Conservation (phyloP, 2,797 vertebrate species). For the Ctenosaura bakeri region DNA sequence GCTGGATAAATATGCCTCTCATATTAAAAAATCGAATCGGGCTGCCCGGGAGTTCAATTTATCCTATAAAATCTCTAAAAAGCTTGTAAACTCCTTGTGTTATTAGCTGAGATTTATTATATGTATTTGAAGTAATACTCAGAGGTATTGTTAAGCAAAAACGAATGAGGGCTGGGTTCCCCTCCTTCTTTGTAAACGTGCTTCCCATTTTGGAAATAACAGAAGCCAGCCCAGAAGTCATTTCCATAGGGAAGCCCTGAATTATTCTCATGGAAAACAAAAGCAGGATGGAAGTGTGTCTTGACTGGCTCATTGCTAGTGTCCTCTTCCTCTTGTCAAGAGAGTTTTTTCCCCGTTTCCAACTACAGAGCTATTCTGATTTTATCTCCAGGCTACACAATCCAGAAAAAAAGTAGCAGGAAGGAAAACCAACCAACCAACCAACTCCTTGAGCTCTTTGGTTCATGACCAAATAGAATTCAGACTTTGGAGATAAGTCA, state of each 20-base stretch:
- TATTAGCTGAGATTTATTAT: slow-evolving; percentile 83
- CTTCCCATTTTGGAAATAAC: slow-evolving; percentile 63
- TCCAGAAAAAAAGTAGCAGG: background rate
- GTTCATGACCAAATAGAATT: too few relatives aligned
- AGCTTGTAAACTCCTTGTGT: slow-evolving; percentile 84
- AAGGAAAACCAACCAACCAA: background rate
- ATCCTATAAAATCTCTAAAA: slow-evolving; percentile 86
- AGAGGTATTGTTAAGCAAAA: slow-evolving; percentile 81
- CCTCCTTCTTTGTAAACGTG: background rate
- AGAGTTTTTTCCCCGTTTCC: background rate
- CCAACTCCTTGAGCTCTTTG: too few relatives aligned
- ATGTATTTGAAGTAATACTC: slow-evolving; percentile 79
- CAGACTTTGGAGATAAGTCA: too few relatives aligned
- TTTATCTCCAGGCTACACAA: background rate
- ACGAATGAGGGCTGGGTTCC: slow-evolving; percentile 59
- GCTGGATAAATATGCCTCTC: slow-evolving; percentile 65
- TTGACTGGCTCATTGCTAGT: background rate
- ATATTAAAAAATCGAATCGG: slow-evolving; percentile 77
- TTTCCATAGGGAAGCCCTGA: fast-evolving
- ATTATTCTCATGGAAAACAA: background rate
- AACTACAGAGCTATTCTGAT: background rate
- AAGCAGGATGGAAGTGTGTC: fast-evolving
- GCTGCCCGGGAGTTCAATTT: slow-evolving; percentile 78
- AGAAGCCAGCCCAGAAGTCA: slow-evolving; percentile 41
- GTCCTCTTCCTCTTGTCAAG: background rate